phyloP scores from a whole-genome alignment of 1,140 invertebrate genomes.

The Tetramorium alpestre region DNA sequence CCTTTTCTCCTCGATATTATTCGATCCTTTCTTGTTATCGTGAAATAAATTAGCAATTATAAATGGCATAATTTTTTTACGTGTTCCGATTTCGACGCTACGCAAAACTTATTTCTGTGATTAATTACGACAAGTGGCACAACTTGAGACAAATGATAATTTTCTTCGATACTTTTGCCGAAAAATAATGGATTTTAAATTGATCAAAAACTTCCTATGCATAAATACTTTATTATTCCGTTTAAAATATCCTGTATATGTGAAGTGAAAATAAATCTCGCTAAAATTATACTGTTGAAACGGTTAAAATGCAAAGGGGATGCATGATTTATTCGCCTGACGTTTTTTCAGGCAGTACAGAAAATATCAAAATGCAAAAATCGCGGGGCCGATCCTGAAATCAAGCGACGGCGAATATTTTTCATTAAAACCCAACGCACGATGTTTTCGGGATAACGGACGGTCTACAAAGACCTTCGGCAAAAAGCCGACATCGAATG shows the following conservation, averaged over 20 bases:
- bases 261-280: not conserved
- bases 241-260: not conserved
- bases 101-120: not conserved
- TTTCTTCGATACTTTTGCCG: not conserved
- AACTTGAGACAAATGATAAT: not conserved
- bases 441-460: not conserved
- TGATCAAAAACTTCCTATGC: not conserved
- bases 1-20: not conserved
- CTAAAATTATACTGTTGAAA: slow-evolving; percentile 24
- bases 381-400: not conserved
- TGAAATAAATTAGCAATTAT: not conserved
- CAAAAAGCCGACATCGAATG: slow-evolving; percentile 15
- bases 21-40: not conserved
- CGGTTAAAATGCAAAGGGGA: slow-evolving; percentile 23
- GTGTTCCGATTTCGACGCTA: not conserved
- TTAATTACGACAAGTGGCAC: not conserved
- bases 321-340: slow-evolving; percentile 2
- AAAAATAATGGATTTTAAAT: not conserved
- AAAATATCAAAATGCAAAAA: slow-evolving; percentile 39
- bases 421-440: slow-evolving; percentile 28
- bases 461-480: not conserved
- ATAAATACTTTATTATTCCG: not conserved
- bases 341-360: not conserved
- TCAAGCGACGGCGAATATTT: slow-evolving; percentile 31
- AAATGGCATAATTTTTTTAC: not conserved